These are phyloP conservation scores for Gorsachius goisagi DNA, from an alignment of 2,113 vertebrate genomes.

Conservation along the genomic window DNA sequence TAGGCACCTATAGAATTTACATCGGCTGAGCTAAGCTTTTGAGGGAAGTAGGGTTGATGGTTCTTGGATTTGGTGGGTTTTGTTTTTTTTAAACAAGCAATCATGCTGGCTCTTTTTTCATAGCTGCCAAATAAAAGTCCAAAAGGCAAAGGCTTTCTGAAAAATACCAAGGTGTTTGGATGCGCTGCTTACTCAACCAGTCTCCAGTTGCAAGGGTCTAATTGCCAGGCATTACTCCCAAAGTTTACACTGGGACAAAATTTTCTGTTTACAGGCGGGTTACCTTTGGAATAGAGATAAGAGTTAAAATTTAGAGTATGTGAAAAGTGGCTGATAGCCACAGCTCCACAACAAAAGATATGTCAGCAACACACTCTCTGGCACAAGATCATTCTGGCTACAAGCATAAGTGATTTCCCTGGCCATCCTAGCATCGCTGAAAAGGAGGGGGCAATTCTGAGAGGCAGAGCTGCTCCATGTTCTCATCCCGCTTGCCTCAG, in stretches of 20 bases:
- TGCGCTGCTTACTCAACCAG: background rate
- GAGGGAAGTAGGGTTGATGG: background rate
- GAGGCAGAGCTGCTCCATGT: background rate
- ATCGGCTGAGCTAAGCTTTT: background rate
- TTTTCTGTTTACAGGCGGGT: background rate
- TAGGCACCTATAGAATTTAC: background rate
- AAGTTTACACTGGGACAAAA: background rate
- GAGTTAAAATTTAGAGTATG: background rate
- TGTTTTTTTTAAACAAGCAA: background rate
- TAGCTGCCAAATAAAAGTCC: background rate
- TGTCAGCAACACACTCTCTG: background rate
- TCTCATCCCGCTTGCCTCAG: background rate
- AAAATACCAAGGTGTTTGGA: background rate
- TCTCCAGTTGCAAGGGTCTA: background rate
- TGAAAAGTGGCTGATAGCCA: background rate
- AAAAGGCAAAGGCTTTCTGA: constrained; percentile 28
- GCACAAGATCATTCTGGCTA: background rate
- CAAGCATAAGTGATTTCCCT: background rate
- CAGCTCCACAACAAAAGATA: background rate
- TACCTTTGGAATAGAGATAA: constrained; percentile 28
- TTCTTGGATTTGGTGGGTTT: background rate
- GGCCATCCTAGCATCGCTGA: accelerated
- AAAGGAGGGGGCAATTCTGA: background rate
- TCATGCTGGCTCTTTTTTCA: background rate
- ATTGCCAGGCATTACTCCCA: background rate